phyloP scores from a whole-genome alignment of 2,888 invertebrate genomes.

The Neocrepidodera transversa region DNA sequence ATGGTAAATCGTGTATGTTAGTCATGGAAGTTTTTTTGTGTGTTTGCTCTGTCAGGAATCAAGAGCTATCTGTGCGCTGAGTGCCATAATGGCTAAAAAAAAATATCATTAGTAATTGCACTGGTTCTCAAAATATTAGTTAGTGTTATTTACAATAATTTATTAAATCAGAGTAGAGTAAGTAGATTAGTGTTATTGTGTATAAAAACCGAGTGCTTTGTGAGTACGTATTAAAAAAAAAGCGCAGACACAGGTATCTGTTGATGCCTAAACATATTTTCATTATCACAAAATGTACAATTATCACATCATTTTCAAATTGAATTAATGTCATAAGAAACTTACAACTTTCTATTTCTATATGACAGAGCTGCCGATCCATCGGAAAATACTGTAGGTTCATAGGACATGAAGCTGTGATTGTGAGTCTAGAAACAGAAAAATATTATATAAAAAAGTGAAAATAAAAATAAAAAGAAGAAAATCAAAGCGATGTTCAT shows the following conservation, averaged over 20 bases:
- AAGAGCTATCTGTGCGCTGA: slow-evolving; percentile 57
- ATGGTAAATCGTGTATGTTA: slow-evolving; percentile 19
- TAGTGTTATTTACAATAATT: too few species aligned
- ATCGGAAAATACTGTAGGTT: slow-evolving; percentile 95
- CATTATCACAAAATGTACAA: slow-evolving; percentile 22
- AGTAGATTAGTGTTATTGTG: too few species aligned
- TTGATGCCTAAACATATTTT: slow-evolving; percentile 49
- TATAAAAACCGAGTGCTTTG: neutral
- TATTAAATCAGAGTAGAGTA: too few species aligned
- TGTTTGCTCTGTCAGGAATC: slow-evolving; percentile 51
- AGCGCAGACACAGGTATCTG: slow-evolving; percentile 59
- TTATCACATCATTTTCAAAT: slow-evolving; percentile 7
- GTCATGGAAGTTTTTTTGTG: slow-evolving; percentile 49
- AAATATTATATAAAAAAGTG: neutral
- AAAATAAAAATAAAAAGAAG: too few species aligned
- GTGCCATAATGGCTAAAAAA: slow-evolving; percentile 24
- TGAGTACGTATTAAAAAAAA: slow-evolving; percentile 8
- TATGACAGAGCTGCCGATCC: slow-evolving; percentile 93
- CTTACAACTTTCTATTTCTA: slow-evolving; percentile 98
- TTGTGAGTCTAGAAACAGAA: slow-evolving; percentile 79
- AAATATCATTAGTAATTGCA: neutral
- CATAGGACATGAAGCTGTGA: slow-evolving; percentile 96
- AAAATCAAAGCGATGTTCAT: too few species aligned
- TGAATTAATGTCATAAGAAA: slow-evolving; percentile 52
- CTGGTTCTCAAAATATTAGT: too few species aligned